phyloP scores from a whole-genome alignment of 2,113 vertebrate species.

The Parus major region DNA sequence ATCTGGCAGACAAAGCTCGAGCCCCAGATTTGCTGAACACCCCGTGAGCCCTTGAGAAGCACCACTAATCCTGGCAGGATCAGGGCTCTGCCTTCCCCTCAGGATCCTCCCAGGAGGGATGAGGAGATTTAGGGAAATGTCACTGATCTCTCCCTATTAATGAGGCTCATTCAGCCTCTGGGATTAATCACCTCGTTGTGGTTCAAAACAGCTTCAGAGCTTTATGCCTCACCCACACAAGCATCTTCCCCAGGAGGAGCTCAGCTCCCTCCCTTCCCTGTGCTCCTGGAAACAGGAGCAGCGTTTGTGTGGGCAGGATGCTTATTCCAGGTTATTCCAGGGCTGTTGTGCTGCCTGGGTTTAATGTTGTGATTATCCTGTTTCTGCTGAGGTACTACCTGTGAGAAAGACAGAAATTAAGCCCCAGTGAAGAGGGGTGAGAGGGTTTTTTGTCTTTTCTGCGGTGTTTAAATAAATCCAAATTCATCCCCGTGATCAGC shows the following conservation, averaged over 20 bases:
- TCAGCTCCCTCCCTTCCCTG: background rate
- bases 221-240: background rate
- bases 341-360: background rate
- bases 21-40: background rate
- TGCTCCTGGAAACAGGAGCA: rapidly evolving
- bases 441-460: background rate
- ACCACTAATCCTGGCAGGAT: background rate
- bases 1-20: background rate
- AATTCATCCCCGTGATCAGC: background rate
- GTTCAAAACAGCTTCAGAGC: background rate
- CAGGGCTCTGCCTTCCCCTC: background rate
- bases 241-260: background rate
- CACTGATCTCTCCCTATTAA: background rate
- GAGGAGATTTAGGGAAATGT: background rate
- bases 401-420: background rate
- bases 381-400: background rate
- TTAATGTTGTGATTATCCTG: background rate
- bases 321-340: background rate
- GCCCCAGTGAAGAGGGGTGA: background rate
- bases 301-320: background rate
- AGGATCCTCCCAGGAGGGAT: background rate
- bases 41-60: background rate
- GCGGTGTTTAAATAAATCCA: background rate
- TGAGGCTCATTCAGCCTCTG: background rate
- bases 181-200: background rate